Evolutionary conservation across 2,888 invertebrate genomes (phyloP).

Genomic region (Drosophila kanekoi): DNA sequence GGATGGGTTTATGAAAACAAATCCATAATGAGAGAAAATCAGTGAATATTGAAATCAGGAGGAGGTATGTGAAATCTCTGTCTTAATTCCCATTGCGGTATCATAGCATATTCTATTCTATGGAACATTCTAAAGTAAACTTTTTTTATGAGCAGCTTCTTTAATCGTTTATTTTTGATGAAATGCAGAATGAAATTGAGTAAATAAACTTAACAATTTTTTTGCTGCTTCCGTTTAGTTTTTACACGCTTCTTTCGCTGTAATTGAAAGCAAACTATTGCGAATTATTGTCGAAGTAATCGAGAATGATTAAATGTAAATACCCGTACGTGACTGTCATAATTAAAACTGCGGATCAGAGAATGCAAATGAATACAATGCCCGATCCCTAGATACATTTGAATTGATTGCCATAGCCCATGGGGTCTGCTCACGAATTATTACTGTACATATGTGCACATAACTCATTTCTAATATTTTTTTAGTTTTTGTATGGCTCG

Average conservation of each 20-base stretch:
- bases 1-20: too few relatives aligned
- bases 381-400: slow-evolving; percentile 21
- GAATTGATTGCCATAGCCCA: slow-evolving; percentile 49
- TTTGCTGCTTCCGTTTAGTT: neutral
- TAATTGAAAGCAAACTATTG: slow-evolving; percentile 16
- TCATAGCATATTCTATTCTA: too few relatives aligned
- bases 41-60: too few relatives aligned
- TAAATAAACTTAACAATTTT: neutral
- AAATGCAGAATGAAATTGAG: too few relatives aligned
- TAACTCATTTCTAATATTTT: slow-evolving; percentile 10
- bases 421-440: slow-evolving; percentile 40
- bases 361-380: slow-evolving; percentile 53
- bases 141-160: too few relatives aligned
- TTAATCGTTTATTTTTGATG: too few relatives aligned
- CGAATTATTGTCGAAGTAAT: slow-evolving; percentile 32
- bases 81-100: too few relatives aligned
- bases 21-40: too few relatives aligned
- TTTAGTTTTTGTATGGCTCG: slow-evolving; percentile 14
- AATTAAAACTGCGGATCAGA: slow-evolving; percentile 70
- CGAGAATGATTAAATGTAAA: slow-evolving; percentile 72
- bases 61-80: too few relatives aligned
- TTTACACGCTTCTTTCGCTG: neutral
- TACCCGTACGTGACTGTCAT: slow-evolving; percentile 49
- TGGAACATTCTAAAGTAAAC: too few relatives aligned
- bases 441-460: slow-evolving; percentile 20